Evolutionary conservation across 2,888 invertebrate species (phyloP), one percentile per base, ranked within the genome.

Genomic region (Agonopterix arenella): DNA sequence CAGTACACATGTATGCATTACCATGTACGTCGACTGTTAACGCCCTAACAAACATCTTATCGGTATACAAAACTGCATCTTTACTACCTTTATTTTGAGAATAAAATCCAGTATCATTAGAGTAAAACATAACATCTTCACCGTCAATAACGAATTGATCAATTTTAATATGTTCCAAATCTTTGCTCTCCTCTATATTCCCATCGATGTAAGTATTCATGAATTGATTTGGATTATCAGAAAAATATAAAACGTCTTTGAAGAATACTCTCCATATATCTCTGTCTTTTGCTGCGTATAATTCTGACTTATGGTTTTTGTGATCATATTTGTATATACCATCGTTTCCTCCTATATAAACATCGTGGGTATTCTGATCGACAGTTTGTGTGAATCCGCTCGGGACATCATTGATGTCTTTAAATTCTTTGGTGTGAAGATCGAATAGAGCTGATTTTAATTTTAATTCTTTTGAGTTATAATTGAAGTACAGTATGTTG

Each of bases 401-500:
- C 0, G 53, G 56, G 1, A 81, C 57, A 1, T 68, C 74, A 37
- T 68, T 59, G 5, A 84, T 68, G 5, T 71, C 67, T 16, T 55
- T 62, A 36, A 75, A 78, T 48, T 78, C 72, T 50, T 78, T 78
- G 0, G 73, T 76, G 36, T 79, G 69, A 4, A 85, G 55, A 51
- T 83, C 69, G 0, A 84, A 52, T 56, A 69, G 73, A 0, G 76
- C 78, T 4, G 75, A 69, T 60, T 63, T 72, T 53, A 73, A 80
- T 49, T 56, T 55, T 0, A 73, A 76, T 0, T 66, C 53, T 45
- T 55, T 61, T 40, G 9, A 9, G 4, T 40, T n/a, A 54, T 79
- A 78, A 51, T 80, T 85, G 54, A 84, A 85, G 55, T 78, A 85
- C 0, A 84, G 52, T 2, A 64, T 72, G 48, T 82, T 76, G 0